phyloP scores from a whole-genome alignment of 2,113 vertebrate genomes.

The Empidonax traillii region DNA sequence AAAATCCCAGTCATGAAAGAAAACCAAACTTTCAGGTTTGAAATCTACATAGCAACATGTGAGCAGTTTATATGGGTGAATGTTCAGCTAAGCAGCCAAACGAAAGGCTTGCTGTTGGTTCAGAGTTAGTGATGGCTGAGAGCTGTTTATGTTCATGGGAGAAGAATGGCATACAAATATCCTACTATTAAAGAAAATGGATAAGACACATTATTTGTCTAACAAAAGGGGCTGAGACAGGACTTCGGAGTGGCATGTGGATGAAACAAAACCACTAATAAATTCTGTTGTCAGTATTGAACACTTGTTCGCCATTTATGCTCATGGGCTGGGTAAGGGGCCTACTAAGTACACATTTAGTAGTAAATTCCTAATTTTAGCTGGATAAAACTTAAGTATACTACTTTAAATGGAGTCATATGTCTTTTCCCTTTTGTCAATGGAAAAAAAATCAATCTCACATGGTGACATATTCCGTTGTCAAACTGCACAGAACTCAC shows the following conservation, averaged over 20 bases:
- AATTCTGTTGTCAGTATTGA: not conserved
- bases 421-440: not conserved
- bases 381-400: not conserved
- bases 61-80: not conserved
- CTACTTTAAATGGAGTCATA: not conserved
- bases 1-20: not conserved
- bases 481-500: not conserved
- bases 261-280: not conserved
- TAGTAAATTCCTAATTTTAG: not conserved
- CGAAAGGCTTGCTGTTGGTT: not conserved
- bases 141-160: not conserved
- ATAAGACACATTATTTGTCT: not conserved
- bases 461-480: accelerated
- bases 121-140: not conserved
- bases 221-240: not conserved
- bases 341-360: not conserved
- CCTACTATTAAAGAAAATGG: not conserved
- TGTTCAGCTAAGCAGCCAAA: not conserved
- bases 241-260: not conserved
- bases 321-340: not conserved
- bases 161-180: not conserved
- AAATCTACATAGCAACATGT: not conserved
- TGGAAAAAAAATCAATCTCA: not conserved
- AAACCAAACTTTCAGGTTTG: not conserved
- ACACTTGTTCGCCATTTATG: not conserved